Evolutionary conservation across 2,888 invertebrate genomes (phyloP).

Genomic region (Suillia variegata): DNA sequence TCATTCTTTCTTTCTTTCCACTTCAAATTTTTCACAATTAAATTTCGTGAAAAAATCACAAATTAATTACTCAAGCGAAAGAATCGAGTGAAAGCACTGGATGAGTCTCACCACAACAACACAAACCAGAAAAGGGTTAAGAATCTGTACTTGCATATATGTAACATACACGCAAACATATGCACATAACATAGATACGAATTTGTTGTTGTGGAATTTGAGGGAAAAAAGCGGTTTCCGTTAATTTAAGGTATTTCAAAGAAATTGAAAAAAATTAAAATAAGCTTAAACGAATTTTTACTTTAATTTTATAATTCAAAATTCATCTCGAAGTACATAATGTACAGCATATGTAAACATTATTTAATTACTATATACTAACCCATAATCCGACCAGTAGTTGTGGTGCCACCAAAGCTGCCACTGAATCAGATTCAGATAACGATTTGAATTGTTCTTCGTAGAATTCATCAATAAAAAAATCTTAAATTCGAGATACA

Average conservation of each 20-base stretch:
- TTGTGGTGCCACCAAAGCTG: neutral
- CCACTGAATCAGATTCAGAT: neutral
- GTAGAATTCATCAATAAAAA: too few relatives aligned
- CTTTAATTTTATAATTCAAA: too few relatives aligned
- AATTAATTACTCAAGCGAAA: neutral
- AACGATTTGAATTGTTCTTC: too few relatives aligned
- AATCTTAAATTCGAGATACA: too few relatives aligned
- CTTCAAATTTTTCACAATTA: neutral
- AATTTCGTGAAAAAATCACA: neutral
- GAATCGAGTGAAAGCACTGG: neutral
- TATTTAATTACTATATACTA: too few relatives aligned
- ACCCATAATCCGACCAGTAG: too few relatives aligned
- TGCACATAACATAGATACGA: too few relatives aligned
- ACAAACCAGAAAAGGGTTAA: neutral
- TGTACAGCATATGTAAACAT: too few relatives aligned
- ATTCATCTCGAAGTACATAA: neutral
- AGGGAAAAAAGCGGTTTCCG: neutral
- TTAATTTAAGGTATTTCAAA: too few relatives aligned
- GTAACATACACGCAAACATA: neutral
- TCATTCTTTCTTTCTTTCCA: too few relatives aligned
- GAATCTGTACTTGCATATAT: too few relatives aligned
- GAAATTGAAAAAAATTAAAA: neutral
- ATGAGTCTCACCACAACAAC: neutral
- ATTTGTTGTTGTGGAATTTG: neutral
- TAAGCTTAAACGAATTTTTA: too few relatives aligned